phyloP scores from a whole-genome alignment of 2,888 invertebrate genomes.

The Chorisops tibialis region DNA sequence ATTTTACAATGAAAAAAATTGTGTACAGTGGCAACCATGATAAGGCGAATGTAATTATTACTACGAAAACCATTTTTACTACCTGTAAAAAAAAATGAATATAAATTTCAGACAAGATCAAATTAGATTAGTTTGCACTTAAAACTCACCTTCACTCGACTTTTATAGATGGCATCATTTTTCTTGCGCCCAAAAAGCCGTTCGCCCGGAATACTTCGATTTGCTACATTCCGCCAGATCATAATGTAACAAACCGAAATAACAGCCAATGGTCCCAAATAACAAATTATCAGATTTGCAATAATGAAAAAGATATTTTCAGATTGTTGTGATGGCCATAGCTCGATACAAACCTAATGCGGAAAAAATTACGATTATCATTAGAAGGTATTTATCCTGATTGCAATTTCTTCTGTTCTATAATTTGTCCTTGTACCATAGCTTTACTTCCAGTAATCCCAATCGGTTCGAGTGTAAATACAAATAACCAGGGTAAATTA shows the following conservation, averaged over 20 bases:
- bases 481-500: conserved; percentile 55
- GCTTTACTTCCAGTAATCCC: conserved; percentile 44
- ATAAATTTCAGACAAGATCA: background rate
- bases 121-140: too few relatives aligned
- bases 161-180: conserved; percentile 37
- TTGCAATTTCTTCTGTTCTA: background rate
- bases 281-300: conserved; percentile 56
- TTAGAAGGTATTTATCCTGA: background rate
- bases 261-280: conserved; percentile 54
- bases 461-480: conserved; percentile 51
- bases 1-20: conserved; percentile 49
- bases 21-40: conserved; percentile 58
- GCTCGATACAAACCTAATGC: conserved; percentile 50
- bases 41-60: conserved; percentile 55
- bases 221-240: conserved; percentile 54
- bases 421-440: conserved; percentile 42
- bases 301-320: conserved; percentile 55
- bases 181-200: conserved; percentile 34
- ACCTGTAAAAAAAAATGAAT: conserved; percentile 37
- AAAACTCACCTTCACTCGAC: conserved; percentile 37
- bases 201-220: conserved; percentile 52
- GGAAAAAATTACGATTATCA: background rate
- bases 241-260: conserved; percentile 56
- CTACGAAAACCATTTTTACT: conserved; percentile 56
- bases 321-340: conserved; percentile 52